These are phyloP conservation scores for Eledone cirrhosa DNA, from an alignment of 2,888 invertebrate species.

Conservation along the genomic window DNA sequence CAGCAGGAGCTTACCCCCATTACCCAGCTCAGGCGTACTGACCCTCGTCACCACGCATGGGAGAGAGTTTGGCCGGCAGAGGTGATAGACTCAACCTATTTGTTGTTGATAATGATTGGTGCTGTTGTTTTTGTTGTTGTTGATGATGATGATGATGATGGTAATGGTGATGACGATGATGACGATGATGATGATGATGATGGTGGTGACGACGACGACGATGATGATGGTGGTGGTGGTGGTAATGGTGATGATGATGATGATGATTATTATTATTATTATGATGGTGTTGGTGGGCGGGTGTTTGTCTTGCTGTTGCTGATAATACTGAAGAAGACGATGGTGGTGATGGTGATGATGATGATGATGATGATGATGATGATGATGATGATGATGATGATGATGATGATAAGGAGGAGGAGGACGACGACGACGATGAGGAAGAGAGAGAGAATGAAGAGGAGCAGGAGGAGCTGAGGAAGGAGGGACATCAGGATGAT, in stretches of 20 bases:
- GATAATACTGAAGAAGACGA: too few species aligned
- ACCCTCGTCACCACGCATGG: too few species aligned
- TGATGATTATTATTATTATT: too few species aligned
- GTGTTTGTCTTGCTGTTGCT: constrained; percentile 15
- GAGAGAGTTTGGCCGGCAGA: too few species aligned
- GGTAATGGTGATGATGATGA: constrained; percentile 8
- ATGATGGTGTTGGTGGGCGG: background rate
- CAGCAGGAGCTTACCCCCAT: too few species aligned
- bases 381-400: background rate
- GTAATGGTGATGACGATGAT: constrained; percentile 1
- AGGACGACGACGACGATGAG: background rate
- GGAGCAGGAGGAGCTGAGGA: background rate
- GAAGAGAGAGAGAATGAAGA: background rate
- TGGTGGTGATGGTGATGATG: constrained; percentile 21
- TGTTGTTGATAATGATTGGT: too few species aligned
- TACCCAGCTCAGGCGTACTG: too few species aligned
- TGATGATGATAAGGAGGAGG: background rate
- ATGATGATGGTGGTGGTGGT: constrained; percentile 22
- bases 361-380: constrained; percentile 12
- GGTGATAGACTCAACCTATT: too few species aligned
- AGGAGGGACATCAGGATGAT: too few species aligned
- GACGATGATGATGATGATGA: constrained; percentile 7
- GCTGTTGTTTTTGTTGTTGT: too few species aligned
- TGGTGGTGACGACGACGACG: background rate
- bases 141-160: too few species aligned